These are phyloP conservation scores for Pseudachorutes palmiensis DNA, from an alignment of 1,140 invertebrate species.

Conservation along the genomic window DNA sequence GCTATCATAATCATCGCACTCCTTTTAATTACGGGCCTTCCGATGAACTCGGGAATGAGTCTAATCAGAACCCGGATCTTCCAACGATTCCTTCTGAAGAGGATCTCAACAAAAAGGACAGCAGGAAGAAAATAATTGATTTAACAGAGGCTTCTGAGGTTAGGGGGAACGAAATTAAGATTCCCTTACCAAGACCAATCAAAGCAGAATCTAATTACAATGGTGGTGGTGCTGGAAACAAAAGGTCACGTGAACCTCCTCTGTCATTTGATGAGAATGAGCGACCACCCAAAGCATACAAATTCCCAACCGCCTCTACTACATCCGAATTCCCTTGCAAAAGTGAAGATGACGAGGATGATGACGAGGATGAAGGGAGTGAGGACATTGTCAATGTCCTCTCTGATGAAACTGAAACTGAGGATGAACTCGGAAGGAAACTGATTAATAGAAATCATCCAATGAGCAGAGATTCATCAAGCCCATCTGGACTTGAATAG, in stretches of 20 bases:
- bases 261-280: neutral
- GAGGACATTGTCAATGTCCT: neutral
- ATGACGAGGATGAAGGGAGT: neutral
- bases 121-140: neutral
- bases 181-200: slow-evolving; percentile 4
- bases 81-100: neutral
- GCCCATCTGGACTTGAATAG: slow-evolving; percentile 2
- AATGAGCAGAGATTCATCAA: neutral
- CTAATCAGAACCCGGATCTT: neutral
- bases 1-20: neutral
- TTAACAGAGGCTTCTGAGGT: neutral
- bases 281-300: neutral
- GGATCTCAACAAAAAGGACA: slow-evolving; percentile 2
- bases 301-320: neutral
- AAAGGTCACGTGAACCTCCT: slow-evolving; percentile 6
- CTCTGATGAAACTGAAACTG: slow-evolving; percentile 1
- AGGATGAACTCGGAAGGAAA: slow-evolving; percentile 3
- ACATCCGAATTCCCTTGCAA: neutral
- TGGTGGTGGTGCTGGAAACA: neutral
- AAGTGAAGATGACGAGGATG: neutral
- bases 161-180: slow-evolving; percentile 1
- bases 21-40: slow-evolving; percentile 1
- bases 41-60: neutral
- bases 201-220: slow-evolving; percentile 8
- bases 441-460: slow-evolving; percentile 17